Evolutionary conservation across 2,888 invertebrate genomes (phyloP).

Genomic region (Tenthredo livida): DNA sequence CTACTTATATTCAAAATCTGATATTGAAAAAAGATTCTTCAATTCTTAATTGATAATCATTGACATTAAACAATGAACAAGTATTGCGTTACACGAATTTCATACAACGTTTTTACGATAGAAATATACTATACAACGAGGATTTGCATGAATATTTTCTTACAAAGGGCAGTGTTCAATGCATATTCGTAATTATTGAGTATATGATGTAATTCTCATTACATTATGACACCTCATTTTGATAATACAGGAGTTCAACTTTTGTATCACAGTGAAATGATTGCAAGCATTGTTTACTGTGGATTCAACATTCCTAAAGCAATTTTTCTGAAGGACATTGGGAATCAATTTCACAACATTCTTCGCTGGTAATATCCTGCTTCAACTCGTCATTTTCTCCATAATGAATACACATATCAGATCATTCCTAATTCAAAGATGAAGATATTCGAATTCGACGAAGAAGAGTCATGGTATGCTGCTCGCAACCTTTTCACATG

Average conservation of each 20-base stretch:
- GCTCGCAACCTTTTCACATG: constrained; percentile 25
- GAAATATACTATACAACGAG: constrained; percentile 39
- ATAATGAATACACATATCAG: not conserved
- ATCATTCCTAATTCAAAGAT: not conserved
- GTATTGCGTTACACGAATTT: constrained; percentile 22
- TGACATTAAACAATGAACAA: constrained; percentile 31
- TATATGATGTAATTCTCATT: constrained; percentile 30
- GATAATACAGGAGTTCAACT: not conserved
- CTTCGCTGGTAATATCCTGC: not conserved
- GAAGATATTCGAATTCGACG: not conserved
- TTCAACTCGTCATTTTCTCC: not conserved
- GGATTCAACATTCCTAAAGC: not conserved
- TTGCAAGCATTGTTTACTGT: constrained; percentile 14
- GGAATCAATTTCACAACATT: not conserved
- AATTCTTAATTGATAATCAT: not conserved
- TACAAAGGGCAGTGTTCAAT: constrained; percentile 51
- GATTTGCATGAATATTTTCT: constrained; percentile 26
- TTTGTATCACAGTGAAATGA: constrained; percentile 14
- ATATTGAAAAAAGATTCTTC: not conserved
- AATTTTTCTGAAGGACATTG: not conserved
- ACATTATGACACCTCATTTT: constrained; percentile 13
- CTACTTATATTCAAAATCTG: constrained; percentile 11
- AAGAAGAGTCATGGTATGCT: not conserved
- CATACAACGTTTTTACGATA: constrained; percentile 18
- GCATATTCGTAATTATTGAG: constrained; percentile 35